Conservation (phyloP, 1,140 invertebrate species). For the Leptinotarsa lineolata region DNA sequence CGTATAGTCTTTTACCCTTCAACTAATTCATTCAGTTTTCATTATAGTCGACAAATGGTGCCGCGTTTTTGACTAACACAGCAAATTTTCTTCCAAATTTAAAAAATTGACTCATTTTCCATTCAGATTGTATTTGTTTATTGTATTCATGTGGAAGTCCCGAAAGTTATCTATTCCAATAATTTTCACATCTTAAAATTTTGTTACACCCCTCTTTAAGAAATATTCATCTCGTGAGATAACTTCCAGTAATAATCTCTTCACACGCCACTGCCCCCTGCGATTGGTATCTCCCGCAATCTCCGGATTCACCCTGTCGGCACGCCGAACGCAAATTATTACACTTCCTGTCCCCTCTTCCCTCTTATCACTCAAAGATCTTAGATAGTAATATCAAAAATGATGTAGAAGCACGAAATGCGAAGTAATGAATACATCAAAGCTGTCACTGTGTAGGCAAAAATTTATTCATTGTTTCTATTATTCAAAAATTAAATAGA, state of each 20-base stretch:
- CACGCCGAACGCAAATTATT: slow-evolving; percentile 48
- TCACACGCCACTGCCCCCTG: slow-evolving; percentile 29
- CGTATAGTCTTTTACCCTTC: no score
- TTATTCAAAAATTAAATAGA: no score
- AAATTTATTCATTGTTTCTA: slow-evolving; percentile 1
- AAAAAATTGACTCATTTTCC: no score
- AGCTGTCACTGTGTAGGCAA: neutral
- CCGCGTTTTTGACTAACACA: no score
- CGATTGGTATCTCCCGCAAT: slow-evolving; percentile 40
- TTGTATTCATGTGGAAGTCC: no score
- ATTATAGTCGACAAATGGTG: no score
- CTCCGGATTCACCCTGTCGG: slow-evolving; percentile 42
- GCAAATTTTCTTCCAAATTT: no score
- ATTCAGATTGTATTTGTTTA: no score
- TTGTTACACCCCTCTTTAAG: neutral
- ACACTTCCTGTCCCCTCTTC: slow-evolving; percentile 44
- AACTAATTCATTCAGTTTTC: no score
- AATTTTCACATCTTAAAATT: neutral
- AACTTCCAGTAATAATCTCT: neutral
- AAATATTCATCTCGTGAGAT: neutral
- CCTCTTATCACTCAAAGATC: slow-evolving; percentile 16
- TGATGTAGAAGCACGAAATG: neutral
- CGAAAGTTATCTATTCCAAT: neutral
- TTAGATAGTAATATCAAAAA: slow-evolving; percentile 40
- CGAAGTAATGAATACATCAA: slow-evolving; percentile 28